A percentile compares a stretch with the other conserved stretches of the same genome.
Evolutionary conservation across 2,113 vertebrate species (phyloP).

Genomic region (Zapus hudsonius): DNA sequence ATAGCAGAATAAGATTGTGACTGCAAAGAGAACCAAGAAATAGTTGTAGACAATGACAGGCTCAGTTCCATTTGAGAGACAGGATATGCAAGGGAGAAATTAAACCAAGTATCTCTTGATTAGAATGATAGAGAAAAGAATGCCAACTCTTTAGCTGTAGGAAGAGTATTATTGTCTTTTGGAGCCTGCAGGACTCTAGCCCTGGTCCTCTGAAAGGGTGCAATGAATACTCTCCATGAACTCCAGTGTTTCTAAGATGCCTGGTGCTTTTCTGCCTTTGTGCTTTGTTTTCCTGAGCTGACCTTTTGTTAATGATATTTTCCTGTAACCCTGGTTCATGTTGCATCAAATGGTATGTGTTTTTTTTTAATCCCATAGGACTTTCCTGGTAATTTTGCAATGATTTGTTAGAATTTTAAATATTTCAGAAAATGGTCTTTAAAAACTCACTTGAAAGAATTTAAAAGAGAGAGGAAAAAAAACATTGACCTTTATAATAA

Average conservation of each 20-base stretch:
- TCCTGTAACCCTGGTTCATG: constrained; percentile 71
- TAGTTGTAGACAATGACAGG: background rate
- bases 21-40: background rate
- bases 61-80: background rate
- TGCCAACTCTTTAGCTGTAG: background rate
- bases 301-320: constrained; percentile 78
- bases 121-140: background rate
- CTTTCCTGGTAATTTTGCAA: constrained; percentile 80
- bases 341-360: constrained; percentile 78
- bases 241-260: constrained; percentile 34
- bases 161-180: background rate
- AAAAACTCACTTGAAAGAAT: constrained; percentile 69
- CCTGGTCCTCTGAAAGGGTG: background rate
- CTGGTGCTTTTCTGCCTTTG: constrained; percentile 52
- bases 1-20: background rate
- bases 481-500: constrained; percentile 76
- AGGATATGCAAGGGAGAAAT: background rate
- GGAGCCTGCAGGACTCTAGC: background rate
- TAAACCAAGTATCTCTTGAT: background rate
- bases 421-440: constrained; percentile 76
- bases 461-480: constrained; percentile 48
- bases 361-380: constrained; percentile 68
- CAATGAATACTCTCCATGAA: background rate
- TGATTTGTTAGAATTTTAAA: constrained; percentile 80
- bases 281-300: constrained; percentile 69